Evolutionary conservation across 1,140 invertebrate genomes (phyloP), one percentile per base, ranked within the genome.

Genomic region (Eupristina koningsbergeri): DNA sequence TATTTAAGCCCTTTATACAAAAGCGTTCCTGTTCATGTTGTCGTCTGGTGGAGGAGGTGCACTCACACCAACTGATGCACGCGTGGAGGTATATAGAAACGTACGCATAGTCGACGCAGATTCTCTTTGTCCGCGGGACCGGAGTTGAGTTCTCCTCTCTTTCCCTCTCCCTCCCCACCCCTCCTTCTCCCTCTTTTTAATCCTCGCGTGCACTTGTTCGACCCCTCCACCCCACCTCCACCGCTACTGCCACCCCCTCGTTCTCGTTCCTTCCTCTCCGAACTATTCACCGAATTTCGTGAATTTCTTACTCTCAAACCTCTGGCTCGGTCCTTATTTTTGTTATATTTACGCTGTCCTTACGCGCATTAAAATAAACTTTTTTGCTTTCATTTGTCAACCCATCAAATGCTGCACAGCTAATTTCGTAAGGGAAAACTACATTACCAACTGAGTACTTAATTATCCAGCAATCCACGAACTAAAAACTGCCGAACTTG

Each of bases 71-170:
- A 11, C 41, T 5, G 6, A 7, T 11, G 11, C 11, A 7, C 29
- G 9, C 13, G 29, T 15, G 31, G 47, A 64, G 63, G 31, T 11
- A 47, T 45, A 34, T 53, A 39, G 31, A 36, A 2, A 71, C 64
- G 31, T n/a, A 53, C 29, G 77, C 61, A 87, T 87, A 89, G 88
- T 88, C 88, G 88, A 88, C 88, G 88, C 89, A 88, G 89, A 89
- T 89, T 91, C 88, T 87, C 90, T 90, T 91, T 91, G 89, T 91
- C 87, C 88, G 88, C 87, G 88, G 88, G 89, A 88, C 86, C 86
- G 84, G 86, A 74, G 86, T 26, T 75, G 29, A 34, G 53, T 31
- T 13, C 47, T 74, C 50, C 34, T 76, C 45, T 67, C 81, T 69
- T 53, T 73, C 58, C 50, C 53, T 80, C 61, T 67, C 29, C 64